A percentile compares a stretch with the other conserved stretches of the same genome.
Evolutionary conservation across 2,113 vertebrate genomes (phyloP).

Genomic region (Sinocyclocheilus grahami): DNA sequence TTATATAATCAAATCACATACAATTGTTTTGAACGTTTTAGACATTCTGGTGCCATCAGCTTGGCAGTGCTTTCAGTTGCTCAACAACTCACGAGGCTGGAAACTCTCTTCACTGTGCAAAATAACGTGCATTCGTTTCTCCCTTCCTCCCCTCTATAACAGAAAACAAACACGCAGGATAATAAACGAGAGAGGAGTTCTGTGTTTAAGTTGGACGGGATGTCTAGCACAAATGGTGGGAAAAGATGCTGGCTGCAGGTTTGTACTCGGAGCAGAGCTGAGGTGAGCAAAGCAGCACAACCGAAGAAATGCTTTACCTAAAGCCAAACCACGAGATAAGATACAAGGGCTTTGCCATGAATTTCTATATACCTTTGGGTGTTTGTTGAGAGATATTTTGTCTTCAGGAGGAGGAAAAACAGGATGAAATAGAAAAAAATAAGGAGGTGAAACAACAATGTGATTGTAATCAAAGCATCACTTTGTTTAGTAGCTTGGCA

Average conservation of each 20-base stretch:
- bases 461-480: conserved; percentile 42
- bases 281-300: conserved; percentile 21
- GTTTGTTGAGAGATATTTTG: conserved; percentile 16
- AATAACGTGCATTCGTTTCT: conserved; percentile 4
- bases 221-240: conserved; percentile 36
- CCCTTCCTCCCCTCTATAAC: conserved; percentile 26
- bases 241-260: conserved; percentile 47
- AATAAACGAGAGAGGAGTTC: conserved; percentile 42
- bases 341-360: conserved; percentile 22
- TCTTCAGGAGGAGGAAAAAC: conserved; percentile 23
- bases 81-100: not conserved
- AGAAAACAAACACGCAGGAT: conserved; percentile 44
- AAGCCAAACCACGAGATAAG: conserved; percentile 46
- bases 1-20: not conserved
- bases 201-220: conserved; percentile 45
- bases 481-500: conserved; percentile 46
- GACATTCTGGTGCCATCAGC: conserved; percentile 3
- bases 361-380: conserved; percentile 8
- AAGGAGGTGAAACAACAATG: conserved; percentile 9
- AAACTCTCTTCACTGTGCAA: conserved; percentile 16
- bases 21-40: not conserved
- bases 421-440: conserved; percentile 1
- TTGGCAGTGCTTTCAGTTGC: not conserved
- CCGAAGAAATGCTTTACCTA: conserved; percentile 7
- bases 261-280: conserved; percentile 10